These are phyloP conservation scores for Apostichopus parvimensis DNA, from an alignment of 35 echinoderm and acorn worm genomes.

Conservation along the genomic window DNA sequence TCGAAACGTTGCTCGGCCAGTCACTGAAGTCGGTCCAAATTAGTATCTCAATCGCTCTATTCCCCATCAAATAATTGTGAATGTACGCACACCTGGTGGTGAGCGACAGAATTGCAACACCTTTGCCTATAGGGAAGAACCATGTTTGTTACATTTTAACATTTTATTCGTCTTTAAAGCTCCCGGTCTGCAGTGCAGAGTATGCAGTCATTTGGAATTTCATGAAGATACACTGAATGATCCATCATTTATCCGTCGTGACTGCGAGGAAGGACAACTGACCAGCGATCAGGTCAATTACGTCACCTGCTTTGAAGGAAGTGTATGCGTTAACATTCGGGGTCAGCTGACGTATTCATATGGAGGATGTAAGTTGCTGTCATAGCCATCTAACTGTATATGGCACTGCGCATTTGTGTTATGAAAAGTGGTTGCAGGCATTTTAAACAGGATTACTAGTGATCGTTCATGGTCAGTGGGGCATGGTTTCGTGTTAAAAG, in stretches of 20 bases:
- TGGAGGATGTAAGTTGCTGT: not conserved
- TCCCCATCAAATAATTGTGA: no score
- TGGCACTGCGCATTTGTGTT: not conserved
- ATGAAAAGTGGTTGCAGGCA: not conserved
- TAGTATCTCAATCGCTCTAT: no score
- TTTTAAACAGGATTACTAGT: not conserved
- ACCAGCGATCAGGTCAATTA: not conserved
- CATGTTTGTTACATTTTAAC: no score
- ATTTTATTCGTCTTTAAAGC: not conserved
- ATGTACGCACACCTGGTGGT: no score
- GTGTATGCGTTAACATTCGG: conserved; percentile 17
- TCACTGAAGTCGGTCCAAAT: no score
- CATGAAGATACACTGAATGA: not conserved
- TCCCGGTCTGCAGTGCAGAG: conserved; percentile 23
- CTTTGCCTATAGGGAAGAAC: no score
- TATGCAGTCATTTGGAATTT: conserved; percentile 25
- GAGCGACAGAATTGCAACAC: not conserved
- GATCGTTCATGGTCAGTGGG: no score
- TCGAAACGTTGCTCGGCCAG: no score
- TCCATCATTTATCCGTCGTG: not conserved
- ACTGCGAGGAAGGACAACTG: conserved; percentile 24
- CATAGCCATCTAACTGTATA: not conserved
- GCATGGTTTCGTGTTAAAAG: no score
- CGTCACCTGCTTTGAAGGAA: conserved; percentile 8
- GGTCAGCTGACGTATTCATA: not conserved